Evolutionary conservation across 2,113 vertebrate species (phyloP).

Genomic region (Calcarius ornatus): DNA sequence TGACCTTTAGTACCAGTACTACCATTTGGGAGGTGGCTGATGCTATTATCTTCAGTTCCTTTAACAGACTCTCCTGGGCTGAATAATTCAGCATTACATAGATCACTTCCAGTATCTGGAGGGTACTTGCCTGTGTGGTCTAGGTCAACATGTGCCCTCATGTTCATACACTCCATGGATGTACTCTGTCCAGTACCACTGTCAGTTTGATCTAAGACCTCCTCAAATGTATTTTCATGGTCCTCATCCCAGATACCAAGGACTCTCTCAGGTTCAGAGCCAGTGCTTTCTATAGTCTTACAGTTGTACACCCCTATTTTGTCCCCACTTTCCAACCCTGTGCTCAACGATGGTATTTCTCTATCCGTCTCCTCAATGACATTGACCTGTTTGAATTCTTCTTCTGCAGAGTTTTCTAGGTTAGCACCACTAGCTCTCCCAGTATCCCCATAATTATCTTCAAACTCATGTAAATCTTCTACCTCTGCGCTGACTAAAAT

Average conservation of each 20-base stretch:
- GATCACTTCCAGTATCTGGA: not conserved
- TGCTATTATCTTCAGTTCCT: not conserved
- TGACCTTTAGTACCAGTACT: not conserved
- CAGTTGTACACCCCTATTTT: not conserved
- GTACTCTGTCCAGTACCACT: not conserved
- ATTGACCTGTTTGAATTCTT: not conserved
- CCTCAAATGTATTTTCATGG: not conserved
- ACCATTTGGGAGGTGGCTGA: not conserved
- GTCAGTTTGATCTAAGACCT: not conserved
- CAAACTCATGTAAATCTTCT: not conserved
- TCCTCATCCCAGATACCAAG: not conserved
- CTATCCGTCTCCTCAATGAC: not conserved
- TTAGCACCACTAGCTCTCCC: not conserved
- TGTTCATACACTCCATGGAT: not conserved
- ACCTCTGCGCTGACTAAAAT: not conserved
- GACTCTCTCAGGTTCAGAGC: not conserved
- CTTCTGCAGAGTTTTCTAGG: not conserved
- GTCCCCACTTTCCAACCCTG: not conserved
- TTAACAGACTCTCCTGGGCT: constrained; percentile 18
- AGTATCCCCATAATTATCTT: not conserved
- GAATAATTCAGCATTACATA: not conserved
- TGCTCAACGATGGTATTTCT: not conserved
- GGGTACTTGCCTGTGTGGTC: not conserved
- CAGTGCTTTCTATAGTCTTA: not conserved
- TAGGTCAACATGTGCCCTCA: not conserved